Conservation (phyloP, 2,888 invertebrate genomes). For the Netelia inedita region DNA sequence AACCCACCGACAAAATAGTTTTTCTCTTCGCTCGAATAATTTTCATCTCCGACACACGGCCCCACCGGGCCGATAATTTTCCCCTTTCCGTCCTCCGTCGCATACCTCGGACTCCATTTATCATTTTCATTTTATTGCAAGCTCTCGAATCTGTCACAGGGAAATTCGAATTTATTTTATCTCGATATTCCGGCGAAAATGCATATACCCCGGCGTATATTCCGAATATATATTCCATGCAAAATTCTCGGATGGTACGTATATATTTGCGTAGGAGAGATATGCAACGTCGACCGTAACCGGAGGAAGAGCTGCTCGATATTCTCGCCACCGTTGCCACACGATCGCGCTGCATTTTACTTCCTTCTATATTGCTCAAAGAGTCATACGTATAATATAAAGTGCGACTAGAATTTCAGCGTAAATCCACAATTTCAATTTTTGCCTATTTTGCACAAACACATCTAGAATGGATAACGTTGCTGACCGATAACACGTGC, state of each 20-base stretch:
- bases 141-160: constrained; percentile 36
- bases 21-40: constrained; percentile 29
- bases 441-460: constrained; percentile 1
- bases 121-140: constrained; percentile 27
- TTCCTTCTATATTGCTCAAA: constrained; percentile 33
- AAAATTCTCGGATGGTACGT: constrained; percentile 38
- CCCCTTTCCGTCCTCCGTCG: neutral
- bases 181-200: constrained; percentile 46
- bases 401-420: constrained; percentile 13
- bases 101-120: too few species aligned
- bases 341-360: constrained; percentile 44
- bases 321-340: constrained; percentile 41
- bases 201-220: constrained; percentile 17
- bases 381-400: constrained; percentile 35
- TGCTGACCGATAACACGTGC: neutral
- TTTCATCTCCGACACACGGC: neutral
- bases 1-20: neutral
- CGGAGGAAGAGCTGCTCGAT: constrained; percentile 51
- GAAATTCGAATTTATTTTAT: constrained; percentile 41
- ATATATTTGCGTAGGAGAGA: constrained; percentile 13
- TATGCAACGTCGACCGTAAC: constrained; percentile 9
- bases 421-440: constrained; percentile 22
- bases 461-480: neutral
- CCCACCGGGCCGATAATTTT: neutral
- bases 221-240: constrained; percentile 26